phyloP scores from a whole-genome alignment of 1,140 invertebrate species.

The Ctenoplectra terminalis region DNA sequence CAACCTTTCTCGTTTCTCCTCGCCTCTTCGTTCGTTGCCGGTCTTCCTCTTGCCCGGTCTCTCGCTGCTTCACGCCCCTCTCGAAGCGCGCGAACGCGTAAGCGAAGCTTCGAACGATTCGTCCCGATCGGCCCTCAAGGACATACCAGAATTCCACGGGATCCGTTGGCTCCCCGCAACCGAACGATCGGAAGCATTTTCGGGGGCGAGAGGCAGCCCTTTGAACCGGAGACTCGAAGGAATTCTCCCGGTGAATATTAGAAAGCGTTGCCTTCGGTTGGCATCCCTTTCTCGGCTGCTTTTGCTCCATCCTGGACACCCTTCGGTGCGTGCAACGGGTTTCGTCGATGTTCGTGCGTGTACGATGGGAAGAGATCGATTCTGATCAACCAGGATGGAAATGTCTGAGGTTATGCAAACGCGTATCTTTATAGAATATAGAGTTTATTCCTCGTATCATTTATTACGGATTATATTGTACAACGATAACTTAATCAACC shows the following conservation, averaged over 20 bases:
- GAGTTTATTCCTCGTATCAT: too few relatives aligned
- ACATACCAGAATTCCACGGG: constrained; percentile 42
- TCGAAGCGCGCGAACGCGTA: constrained; percentile 13
- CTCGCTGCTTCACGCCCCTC: background rate
- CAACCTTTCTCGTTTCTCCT: constrained; percentile 4
- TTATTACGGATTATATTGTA: too few relatives aligned
- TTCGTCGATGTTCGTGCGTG: background rate
- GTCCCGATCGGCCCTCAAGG: constrained; percentile 51
- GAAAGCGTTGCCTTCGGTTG: background rate
- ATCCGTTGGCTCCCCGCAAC: background rate
- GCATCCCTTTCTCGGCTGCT: constrained; percentile 4
- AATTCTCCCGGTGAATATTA: constrained; percentile 41
- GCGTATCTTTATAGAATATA: too few relatives aligned
- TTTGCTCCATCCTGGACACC: background rate
- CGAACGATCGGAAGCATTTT: constrained; percentile 22
- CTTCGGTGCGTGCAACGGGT: background rate
- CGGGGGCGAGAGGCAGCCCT: constrained; percentile 26
- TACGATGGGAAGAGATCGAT: background rate
- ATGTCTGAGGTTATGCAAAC: too few relatives aligned
- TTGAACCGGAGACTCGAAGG: constrained; percentile 4
- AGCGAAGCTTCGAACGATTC: constrained; percentile 41
- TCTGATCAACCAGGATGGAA: too few relatives aligned
- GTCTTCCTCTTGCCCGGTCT: background rate
- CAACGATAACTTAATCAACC: too few relatives aligned
- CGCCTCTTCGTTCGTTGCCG: background rate